Evolutionary conservation across 2,888 invertebrate genomes (phyloP).

Genomic region (Sarcophaga rosellei): DNA sequence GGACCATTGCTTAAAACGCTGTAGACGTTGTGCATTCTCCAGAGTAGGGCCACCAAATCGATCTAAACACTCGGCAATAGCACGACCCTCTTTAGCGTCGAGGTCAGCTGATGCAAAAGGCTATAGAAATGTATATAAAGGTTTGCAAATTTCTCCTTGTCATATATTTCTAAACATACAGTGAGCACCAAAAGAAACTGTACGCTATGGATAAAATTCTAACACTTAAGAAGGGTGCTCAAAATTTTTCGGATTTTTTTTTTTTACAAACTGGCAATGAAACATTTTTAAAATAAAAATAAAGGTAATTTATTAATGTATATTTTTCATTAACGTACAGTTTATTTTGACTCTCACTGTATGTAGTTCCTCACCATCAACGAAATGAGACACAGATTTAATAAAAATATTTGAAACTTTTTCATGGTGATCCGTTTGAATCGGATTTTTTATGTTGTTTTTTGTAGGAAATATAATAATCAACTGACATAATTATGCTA

Average conservation of each 20-base stretch:
- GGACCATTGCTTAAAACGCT: conserved; percentile 76
- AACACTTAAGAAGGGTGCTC: too few relatives aligned
- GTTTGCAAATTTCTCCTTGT: too few relatives aligned
- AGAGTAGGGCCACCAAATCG: conserved; percentile 73
- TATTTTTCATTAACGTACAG: too few relatives aligned
- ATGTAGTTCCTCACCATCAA: conserved; percentile 37
- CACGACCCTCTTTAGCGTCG: conserved; percentile 66
- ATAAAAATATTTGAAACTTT: conserved; percentile 19
- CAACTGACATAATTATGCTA: conserved; percentile 48
- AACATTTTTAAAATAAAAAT: too few relatives aligned
- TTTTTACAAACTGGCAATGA: background rate
- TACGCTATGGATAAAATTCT: too few relatives aligned
- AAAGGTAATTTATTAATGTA: too few relatives aligned
- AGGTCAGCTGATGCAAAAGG: conserved; percentile 33
- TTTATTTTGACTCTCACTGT: too few relatives aligned
- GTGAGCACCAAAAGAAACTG: too few relatives aligned
- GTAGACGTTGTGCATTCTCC: conserved; percentile 72
- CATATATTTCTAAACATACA: too few relatives aligned
- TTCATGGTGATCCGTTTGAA: conserved; percentile 39
- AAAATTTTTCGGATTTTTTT: background rate
- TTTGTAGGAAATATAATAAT: conserved; percentile 29
- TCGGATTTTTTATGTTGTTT: conserved; percentile 32
- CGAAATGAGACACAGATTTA: background rate
- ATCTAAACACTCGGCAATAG: conserved; percentile 72
- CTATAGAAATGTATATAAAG: conserved; percentile 22